Evolutionary conservation across 1,140 invertebrate species (phyloP), one percentile per base, ranked within the genome.

Genomic region (Ips nitidus): DNA sequence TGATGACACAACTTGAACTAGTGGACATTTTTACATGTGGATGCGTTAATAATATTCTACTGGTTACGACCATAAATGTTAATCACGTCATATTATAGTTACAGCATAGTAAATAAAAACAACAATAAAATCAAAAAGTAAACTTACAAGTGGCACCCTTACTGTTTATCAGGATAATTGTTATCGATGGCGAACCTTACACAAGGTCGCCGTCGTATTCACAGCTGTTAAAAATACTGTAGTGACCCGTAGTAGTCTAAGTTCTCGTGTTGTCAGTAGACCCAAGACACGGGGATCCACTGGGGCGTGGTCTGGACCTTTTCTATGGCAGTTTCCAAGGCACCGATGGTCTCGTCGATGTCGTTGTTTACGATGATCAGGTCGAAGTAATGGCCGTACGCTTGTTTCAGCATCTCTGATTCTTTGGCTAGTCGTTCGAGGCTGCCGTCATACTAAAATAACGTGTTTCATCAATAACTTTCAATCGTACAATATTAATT

Each of bases 361-460:
- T 99, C 97, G 85, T 98, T 98, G 86, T 99, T 99, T 37, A 98
- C 93, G 77, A 99, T 97, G 55, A 94, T 96, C 82, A 98, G 84
- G 82, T 99, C 98, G 84, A 99, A 99, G 82, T 95, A 95, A 81
- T 99, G 97, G 37, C 97, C 95, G 83, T 98, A 99, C 41, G 95
- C 93, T 78, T 95, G 93, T 56, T 94, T 91, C 60, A 99, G 83
- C 80, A 97, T 89, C 75, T 99, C 96, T 40, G 96, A 98, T 81
- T 99, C 97, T 77, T 94, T 95, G 6, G 94, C 92, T 66, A 99
- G 83, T 66, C 94, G 87, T 82, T 99, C 97, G 77, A 99, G 83
- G 78, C 95, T 98, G 47, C 96, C 97, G 82, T 98, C 95, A 78
- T 93, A 95, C 94, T 98, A 85, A 45, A 86, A 86, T 71, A 73